Evolutionary conservation across 30 jellyfish, hydroid and myxozoan species (phyloP), one percentile per base, ranked within the genome.

Genomic region (Sanderia malayensis): DNA sequence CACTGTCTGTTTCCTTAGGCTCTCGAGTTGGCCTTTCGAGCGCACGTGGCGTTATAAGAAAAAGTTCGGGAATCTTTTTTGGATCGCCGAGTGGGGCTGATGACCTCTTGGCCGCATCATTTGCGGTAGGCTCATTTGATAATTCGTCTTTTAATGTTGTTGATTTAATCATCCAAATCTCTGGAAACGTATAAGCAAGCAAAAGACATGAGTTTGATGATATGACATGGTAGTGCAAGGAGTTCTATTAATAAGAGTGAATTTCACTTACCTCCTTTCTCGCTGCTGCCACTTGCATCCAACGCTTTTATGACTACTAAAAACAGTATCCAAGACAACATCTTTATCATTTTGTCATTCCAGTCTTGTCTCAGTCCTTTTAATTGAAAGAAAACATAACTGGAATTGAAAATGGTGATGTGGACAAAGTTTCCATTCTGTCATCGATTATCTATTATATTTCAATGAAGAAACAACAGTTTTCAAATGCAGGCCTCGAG

Each of bases 151-250:
- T 77, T 15, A 62, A 34, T 19, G 46, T 15, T n/a, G 30, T 63
- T 9, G 89, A 78, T 37, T 78, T 65, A 23, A 78, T 78, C 69
- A 63, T 65, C 89, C 89, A 78, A 31, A 71, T 45, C 4, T 78
- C 89, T 78, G 45, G n/a, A n/a, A n/a, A n/a, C n/a, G n/a, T n/a
- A n/a, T n/a, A n/a, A n/a, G n/a, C n/a, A n/a, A n/a, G n/a, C n/a
- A n/a, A n/a, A n/a, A n/a, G n/a, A n/a, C n/a, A n/a, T n/a, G n/a
- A n/a, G n/a, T n/a, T n/a, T n/a, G n/a, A n/a, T n/a, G n/a, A n/a
- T n/a, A n/a, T n/a, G n/a, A n/a, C n/a, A n/a, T n/a, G n/a, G n/a
- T n/a, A n/a, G n/a, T n/a, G n/a, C n/a, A n/a, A n/a, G n/a, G n/a
- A n/a, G n/a, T n/a, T n/a, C n/a, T n/a, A n/a, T n/a, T n/a, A n/a